phyloP scores from a whole-genome alignment of 2,888 invertebrate genomes.

The Eristalis arbustorum region DNA sequence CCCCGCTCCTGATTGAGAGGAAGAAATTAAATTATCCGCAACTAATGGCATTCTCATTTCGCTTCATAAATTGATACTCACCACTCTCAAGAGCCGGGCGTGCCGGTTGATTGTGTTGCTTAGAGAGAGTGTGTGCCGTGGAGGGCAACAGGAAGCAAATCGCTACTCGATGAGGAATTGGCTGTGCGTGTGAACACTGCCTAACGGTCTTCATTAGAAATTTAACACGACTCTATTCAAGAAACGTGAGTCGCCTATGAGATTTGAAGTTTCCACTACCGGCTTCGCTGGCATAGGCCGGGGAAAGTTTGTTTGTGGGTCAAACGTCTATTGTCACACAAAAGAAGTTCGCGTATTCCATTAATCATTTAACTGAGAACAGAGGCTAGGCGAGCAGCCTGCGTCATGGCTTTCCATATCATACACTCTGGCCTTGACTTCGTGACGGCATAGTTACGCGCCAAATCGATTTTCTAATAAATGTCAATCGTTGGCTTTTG shows the following conservation, averaged over 20 bases:
- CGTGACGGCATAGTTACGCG: slow-evolving; percentile 27
- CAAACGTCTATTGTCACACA: slow-evolving; percentile 44
- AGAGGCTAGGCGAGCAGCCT: not conserved
- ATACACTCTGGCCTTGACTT: slow-evolving; percentile 10
- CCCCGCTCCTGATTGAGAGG: slow-evolving; percentile 24
- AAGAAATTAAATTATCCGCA: slow-evolving; percentile 60
- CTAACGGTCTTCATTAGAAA: slow-evolving; percentile 45
- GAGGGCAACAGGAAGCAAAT: not conserved
- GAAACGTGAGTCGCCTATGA: slow-evolving; percentile 28
- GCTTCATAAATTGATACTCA: slow-evolving; percentile 44
- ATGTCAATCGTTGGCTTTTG: slow-evolving; percentile 17
- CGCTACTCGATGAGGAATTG: slow-evolving; percentile 24
- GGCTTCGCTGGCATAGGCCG: not conserved
- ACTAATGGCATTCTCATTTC: slow-evolving; percentile 44
- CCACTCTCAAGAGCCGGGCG: not conserved
- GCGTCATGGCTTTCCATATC: slow-evolving; percentile 4
- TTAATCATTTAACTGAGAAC: slow-evolving; percentile 35
- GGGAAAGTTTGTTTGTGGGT: slow-evolving; percentile 43
- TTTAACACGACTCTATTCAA: slow-evolving; percentile 34
- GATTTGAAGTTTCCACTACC: slow-evolving; percentile 2
- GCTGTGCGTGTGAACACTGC: slow-evolving; percentile 39
- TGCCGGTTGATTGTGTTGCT: not conserved
- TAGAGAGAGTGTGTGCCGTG: too few relatives aligned
- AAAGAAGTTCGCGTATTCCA: slow-evolving; percentile 30
- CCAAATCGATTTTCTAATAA: slow-evolving; percentile 41